These are phyloP conservation scores for Strongylocentrotus purpuratus DNA, from an alignment of 35 echinoderm and acorn worm genomes.

Conservation along the genomic window DNA sequence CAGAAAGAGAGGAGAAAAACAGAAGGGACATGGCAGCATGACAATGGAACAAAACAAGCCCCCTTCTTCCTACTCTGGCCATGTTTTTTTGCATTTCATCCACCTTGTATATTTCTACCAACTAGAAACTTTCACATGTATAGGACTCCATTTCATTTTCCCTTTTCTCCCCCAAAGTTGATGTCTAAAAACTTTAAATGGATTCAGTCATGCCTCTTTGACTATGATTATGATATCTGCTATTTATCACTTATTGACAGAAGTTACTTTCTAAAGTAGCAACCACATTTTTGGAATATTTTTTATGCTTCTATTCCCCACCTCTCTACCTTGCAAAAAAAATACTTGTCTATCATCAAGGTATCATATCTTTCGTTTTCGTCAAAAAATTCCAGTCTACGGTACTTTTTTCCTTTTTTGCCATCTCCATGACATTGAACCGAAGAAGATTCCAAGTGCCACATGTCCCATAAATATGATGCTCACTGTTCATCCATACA, in stretches of 20 bases:
- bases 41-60: no score
- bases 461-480: no score
- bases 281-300: constrained; percentile 3
- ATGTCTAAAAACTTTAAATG: neutral
- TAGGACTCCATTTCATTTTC: neutral
- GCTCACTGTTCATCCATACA: no score
- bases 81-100: no score
- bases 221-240: constrained; percentile 2
- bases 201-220: neutral
- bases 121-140: no score
- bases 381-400: neutral
- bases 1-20: no score
- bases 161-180: neutral
- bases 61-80: no score
- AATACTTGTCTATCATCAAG: neutral
- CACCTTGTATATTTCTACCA: no score
- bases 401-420: neutral
- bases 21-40: no score
- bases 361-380: neutral
- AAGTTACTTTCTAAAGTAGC: constrained; percentile 13
- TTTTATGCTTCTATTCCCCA: neutral
- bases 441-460: no score
- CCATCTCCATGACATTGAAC: no score
- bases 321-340: neutral
- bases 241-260: neutral